A percentile compares a stretch with the other conserved stretches of the same genome.
These are phyloP conservation scores for Aphaenogaster floridana DNA, from an alignment of 1,140 invertebrate species.

Conservation along the genomic window DNA sequence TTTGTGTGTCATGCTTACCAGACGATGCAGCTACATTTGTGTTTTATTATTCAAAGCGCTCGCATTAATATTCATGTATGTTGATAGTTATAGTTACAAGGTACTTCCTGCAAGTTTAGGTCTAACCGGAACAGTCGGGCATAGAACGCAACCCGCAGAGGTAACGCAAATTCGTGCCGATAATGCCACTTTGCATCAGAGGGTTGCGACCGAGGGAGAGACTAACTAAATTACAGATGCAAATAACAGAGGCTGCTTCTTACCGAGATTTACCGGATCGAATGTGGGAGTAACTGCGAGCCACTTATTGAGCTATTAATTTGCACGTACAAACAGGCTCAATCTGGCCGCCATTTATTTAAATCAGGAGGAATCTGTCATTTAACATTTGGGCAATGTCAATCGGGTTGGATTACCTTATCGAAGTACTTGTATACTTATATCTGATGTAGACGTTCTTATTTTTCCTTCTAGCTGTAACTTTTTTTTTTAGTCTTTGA, in stretches of 20 bases:
- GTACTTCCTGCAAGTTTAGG: conserved; percentile 68
- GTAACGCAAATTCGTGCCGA: conserved; percentile 76
- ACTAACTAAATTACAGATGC: conserved; percentile 85
- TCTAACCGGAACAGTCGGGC: conserved; percentile 73
- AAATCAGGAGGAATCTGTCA: conserved; percentile 29
- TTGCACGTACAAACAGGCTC: conserved; percentile 59
- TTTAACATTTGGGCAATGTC: conserved; percentile 5
- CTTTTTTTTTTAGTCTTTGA: not conserved
- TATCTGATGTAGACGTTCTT: not conserved
- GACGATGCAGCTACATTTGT: conserved; percentile 58
- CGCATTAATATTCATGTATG: conserved; percentile 74
- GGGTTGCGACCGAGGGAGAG: conserved; percentile 77
- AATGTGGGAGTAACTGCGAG: conserved; percentile 82
- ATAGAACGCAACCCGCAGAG: conserved; percentile 66
- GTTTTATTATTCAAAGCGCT: conserved; percentile 64
- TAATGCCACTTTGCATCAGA: conserved; percentile 82
- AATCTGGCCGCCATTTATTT: conserved; percentile 41
- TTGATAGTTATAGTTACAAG: conserved; percentile 73
- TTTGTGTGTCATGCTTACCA: conserved; percentile 40
- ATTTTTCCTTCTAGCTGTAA: not conserved
- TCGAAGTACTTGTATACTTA: not conserved
- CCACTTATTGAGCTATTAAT: conserved; percentile 83
- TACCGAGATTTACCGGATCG: conserved; percentile 84
- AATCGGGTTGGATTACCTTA: not conserved
- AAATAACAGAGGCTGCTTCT: conserved; percentile 84